Conservation (phyloP, 2,888 invertebrate species). For the Nycteola revayana region DNA sequence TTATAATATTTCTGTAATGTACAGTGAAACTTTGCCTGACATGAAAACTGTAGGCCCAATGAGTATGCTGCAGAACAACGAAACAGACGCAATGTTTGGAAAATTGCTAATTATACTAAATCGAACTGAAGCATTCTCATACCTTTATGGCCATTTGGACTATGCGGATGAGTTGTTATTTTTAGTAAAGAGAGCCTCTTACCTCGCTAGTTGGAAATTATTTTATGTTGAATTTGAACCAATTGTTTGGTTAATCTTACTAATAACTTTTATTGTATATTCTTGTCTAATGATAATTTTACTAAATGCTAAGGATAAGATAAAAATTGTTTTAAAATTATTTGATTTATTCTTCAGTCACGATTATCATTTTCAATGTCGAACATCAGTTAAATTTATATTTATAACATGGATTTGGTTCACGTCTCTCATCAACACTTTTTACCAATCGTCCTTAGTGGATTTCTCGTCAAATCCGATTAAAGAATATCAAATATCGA, state of each 20-base stretch:
- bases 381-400: conserved; percentile 19
- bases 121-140: conserved; percentile 18
- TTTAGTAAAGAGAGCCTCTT: conserved; percentile 13
- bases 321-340: conserved; percentile 13
- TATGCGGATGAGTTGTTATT: conserved; percentile 25
- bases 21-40: no score
- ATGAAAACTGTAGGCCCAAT: conserved; percentile 4
- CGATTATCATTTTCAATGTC: conserved; percentile 10
- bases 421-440: conserved; percentile 36
- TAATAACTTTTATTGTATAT: conserved; percentile 15
- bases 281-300: conserved; percentile 13
- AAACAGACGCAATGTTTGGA: conserved; percentile 20
- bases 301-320: conserved; percentile 14
- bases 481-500: conserved; percentile 25
- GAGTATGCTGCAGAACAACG: conserved; percentile 16
- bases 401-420: conserved; percentile 50
- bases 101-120: conserved; percentile 17
- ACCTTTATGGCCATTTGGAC: conserved; percentile 12
- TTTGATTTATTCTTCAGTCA: conserved; percentile 15
- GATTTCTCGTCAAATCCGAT: conserved; percentile 35
- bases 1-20: no score
- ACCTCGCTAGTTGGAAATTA: conserved; percentile 20
- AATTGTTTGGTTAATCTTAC: conserved; percentile 24
- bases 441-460: conserved; percentile 36
- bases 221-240: conserved; percentile 29